Evolutionary conservation across 2,888 invertebrate genomes (phyloP).

Genomic region (Calameuta idolon): DNA sequence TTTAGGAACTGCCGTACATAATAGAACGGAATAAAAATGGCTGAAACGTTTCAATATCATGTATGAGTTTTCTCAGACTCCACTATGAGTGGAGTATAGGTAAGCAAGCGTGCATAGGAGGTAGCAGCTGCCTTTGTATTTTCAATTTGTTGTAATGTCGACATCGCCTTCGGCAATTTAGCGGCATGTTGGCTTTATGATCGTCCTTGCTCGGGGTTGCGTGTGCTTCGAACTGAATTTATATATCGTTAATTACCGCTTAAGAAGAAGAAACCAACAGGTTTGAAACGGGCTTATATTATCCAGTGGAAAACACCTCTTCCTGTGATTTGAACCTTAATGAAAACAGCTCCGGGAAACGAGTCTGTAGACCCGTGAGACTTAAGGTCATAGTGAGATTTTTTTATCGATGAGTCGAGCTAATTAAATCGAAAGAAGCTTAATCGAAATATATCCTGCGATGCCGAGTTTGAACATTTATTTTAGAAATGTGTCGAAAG

Average conservation of each 20-base stretch:
- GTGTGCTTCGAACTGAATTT: neutral
- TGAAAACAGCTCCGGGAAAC: neutral
- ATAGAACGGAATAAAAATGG: neutral
- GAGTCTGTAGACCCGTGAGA: neutral
- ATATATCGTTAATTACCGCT: neutral
- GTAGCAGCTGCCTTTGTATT: conserved; percentile 54
- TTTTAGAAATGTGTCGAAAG: too few species aligned
- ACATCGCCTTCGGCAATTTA: conserved; percentile 37
- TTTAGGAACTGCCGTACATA: neutral
- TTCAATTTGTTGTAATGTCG: conserved; percentile 55
- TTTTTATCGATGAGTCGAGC: neutral
- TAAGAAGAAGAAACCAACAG: neutral
- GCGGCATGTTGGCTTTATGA: conserved; percentile 25
- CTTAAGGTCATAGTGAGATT: neutral
- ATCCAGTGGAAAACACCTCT: neutral
- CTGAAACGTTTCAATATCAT: neutral
- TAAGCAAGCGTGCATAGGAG: conserved; percentile 21
- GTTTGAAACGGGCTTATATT: neutral
- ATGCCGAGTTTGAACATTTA: neutral
- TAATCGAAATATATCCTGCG: neutral
- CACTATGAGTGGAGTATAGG: neutral
- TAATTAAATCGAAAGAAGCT: neutral
- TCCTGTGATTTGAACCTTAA: too few species aligned
- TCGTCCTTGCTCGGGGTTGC: neutral
- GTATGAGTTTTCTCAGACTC: neutral